Percentiles rank a stretch among this genome's conserved stretches.
Evolutionary conservation across 2,113 vertebrate species (phyloP).

Genomic region (Tamias sibiricus): DNA sequence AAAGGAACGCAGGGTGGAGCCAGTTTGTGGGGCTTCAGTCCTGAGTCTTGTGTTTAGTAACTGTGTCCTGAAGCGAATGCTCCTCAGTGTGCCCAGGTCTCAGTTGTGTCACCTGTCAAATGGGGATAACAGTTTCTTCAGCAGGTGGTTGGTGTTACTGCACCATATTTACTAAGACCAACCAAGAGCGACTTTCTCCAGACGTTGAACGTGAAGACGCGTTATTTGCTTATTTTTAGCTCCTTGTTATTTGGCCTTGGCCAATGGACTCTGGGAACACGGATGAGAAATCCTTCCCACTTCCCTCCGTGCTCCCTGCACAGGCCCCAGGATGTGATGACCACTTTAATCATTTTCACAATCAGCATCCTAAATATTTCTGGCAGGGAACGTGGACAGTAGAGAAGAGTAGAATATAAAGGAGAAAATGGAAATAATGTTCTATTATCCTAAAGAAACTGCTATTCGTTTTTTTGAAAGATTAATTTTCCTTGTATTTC

Average conservation of each 20-base stretch:
- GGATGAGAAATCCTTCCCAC: accelerated
- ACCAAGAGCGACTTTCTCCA: accelerated
- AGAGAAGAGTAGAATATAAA: not conserved
- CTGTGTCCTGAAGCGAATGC: not conserved
- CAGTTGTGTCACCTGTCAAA: not conserved
- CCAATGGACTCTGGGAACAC: accelerated
- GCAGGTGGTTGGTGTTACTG: accelerated
- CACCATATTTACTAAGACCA: accelerated
- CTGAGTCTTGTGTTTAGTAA: not conserved
- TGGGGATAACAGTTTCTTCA: accelerated
- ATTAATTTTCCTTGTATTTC: not conserved
- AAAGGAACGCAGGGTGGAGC: accelerated
- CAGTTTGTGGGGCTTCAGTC: accelerated
- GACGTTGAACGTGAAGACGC: accelerated
- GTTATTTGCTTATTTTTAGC: accelerated
- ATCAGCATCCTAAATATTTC: accelerated
- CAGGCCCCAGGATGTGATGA: accelerated
- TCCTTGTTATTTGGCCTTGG: accelerated
- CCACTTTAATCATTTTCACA: not conserved
- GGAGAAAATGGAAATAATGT: not conserved
- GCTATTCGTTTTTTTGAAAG: not conserved
- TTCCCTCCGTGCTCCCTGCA: accelerated
- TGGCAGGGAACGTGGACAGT: not conserved
- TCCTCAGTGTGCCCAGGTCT: too few relatives aligned
- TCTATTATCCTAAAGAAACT: not conserved